Evolutionary conservation across 2,888 invertebrate species (phyloP).

Genomic region (Empis stercorea): DNA sequence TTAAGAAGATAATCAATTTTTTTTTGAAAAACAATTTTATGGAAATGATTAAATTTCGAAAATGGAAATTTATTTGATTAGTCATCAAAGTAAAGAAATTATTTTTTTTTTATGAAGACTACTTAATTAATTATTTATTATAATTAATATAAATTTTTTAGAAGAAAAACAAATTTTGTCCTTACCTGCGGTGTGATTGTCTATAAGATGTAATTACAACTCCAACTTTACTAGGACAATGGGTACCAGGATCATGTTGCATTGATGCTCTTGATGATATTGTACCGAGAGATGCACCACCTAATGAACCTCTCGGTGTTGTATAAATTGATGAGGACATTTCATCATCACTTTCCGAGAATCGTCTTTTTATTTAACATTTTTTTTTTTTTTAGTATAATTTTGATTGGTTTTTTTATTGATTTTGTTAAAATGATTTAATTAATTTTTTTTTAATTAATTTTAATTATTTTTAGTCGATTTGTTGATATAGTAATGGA

Average conservation of each 20-base stretch:
- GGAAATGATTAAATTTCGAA: too few species aligned
- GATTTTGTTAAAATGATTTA: background rate
- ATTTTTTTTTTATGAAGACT: too few species aligned
- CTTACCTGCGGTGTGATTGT: slow-evolving; percentile 71
- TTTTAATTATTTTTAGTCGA: background rate
- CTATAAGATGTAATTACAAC: slow-evolving; percentile 84
- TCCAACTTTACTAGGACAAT: slow-evolving; percentile 59
- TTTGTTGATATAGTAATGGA: background rate
- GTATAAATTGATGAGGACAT: slow-evolving; percentile 16
- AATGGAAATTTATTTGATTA: too few species aligned
- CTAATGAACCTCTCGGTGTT: slow-evolving; percentile 17
- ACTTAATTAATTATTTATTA: too few species aligned
- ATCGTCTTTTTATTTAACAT: slow-evolving; percentile 9
- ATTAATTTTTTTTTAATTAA: background rate
- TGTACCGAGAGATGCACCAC: slow-evolving; percentile 20
- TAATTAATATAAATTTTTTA: too few species aligned
- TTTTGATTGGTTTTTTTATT: background rate
- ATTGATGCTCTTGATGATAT: slow-evolving; percentile 47
- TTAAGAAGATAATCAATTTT: too few species aligned
- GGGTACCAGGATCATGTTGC: slow-evolving; percentile 38
- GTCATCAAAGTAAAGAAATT: too few species aligned
- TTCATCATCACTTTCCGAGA: slow-evolving; percentile 20
- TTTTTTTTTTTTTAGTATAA: background rate
- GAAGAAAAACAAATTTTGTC: too few species aligned
- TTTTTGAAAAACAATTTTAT: too few species aligned